phyloP scores from a whole-genome alignment of 2,113 vertebrate genomes.

The Paramisgurnus dabryanus region DNA sequence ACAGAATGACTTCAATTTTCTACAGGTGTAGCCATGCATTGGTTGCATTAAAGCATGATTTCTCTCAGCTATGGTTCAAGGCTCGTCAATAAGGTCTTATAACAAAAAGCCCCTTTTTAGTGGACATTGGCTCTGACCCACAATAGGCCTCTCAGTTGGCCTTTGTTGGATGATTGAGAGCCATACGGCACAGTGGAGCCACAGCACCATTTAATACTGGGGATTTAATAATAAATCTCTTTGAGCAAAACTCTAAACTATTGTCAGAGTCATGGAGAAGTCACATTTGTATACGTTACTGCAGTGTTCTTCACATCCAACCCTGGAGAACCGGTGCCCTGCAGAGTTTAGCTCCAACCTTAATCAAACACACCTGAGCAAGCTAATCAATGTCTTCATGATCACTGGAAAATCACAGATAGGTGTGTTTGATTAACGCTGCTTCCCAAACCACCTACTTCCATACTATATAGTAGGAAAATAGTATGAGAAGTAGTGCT shows the following conservation, averaged over 20 bases:
- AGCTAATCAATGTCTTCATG: too few species aligned
- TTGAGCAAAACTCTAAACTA: conserved; percentile 12
- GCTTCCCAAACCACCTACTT: too few species aligned
- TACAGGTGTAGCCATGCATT: conserved; percentile 48
- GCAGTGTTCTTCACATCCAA: not conserved
- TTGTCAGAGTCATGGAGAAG: not conserved
- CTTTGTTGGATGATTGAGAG: conserved; percentile 29
- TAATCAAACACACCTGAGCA: too few species aligned
- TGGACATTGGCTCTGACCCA: conserved; percentile 17
- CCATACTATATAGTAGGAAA: too few species aligned
- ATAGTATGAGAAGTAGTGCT: too few species aligned
- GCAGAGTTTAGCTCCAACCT: too few species aligned
- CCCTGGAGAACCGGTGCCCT: too few species aligned
- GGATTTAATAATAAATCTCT: not conserved
- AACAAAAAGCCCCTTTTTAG: not conserved
- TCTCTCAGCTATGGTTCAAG: conserved; percentile 29
- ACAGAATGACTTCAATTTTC: conserved; percentile 50
- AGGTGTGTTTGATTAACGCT: too few species aligned
- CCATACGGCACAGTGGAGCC: not conserved
- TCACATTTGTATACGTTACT: not conserved
- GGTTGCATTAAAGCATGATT: conserved; percentile 43
- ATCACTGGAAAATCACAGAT: too few species aligned
- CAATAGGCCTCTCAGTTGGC: not conserved
- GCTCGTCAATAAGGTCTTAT: conserved; percentile 26
- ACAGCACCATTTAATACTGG: not conserved